Evolutionary conservation across 2,888 invertebrate species (phyloP).

Genomic region (Didymodactylos carnosus): DNA sequence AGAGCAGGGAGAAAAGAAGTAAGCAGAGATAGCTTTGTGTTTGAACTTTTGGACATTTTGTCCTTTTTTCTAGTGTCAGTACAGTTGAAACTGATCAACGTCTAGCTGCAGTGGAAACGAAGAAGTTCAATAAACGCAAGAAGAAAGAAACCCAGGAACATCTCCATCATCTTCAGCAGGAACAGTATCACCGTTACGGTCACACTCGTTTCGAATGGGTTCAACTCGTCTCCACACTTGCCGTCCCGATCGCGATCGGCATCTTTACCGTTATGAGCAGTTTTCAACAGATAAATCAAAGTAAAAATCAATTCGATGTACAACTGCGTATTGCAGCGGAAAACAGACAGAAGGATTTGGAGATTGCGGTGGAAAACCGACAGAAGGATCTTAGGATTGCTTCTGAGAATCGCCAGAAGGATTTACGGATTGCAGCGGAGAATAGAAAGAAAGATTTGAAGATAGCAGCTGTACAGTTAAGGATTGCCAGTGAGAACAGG

Average conservation of each 20-base stretch:
- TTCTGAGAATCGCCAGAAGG: neutral
- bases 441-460: neutral
- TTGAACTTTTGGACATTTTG: neutral
- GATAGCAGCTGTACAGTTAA: neutral
- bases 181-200: neutral
- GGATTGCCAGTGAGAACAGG: neutral
- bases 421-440: neutral
- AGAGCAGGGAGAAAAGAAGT: too few relatives aligned
- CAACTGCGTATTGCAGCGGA: neutral
- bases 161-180: neutral
- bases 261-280: neutral
- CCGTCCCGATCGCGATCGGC: neutral
- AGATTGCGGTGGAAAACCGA: neutral
- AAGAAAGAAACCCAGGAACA: neutral
- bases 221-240: neutral
- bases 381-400: neutral
- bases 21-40: too few relatives aligned
- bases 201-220: neutral
- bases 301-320: neutral
- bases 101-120: neutral
- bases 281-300: neutral
- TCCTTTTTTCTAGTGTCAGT: neutral
- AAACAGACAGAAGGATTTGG: neutral
- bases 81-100: neutral
- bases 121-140: too few relatives aligned